Conservation (phyloP, 2,888 invertebrate genomes). For the Ashinkailepas kermadecensis region DNA sequence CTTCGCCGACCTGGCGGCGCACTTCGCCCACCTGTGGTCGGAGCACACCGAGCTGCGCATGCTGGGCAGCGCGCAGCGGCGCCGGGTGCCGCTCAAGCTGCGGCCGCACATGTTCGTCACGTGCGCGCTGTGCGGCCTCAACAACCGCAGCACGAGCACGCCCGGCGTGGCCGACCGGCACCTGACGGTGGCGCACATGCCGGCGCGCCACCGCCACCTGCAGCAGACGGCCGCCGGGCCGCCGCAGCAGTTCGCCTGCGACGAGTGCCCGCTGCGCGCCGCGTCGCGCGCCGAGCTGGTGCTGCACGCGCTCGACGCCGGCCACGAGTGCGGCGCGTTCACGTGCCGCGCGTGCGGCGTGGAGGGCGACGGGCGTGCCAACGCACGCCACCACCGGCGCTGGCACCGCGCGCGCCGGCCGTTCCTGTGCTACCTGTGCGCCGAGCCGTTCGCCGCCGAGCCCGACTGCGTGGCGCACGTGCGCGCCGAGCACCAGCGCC, state of each 20-base stretch:
- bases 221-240: background rate
- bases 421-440: slow-evolving; percentile 14
- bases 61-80: slow-evolving; percentile 18
- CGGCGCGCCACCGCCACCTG: background rate
- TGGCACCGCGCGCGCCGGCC: background rate
- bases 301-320: background rate
- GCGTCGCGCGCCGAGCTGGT: background rate
- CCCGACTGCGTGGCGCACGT: slow-evolving; percentile 1
- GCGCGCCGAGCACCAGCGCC: background rate
- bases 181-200: slow-evolving; percentile 6
- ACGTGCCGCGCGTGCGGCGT: background rate
- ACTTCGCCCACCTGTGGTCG: background rate
- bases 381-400: background rate
- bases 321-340: background rate
- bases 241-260: background rate
- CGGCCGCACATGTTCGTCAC: slow-evolving; percentile 10
- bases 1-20: background rate
- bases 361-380: background rate
- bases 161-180: background rate
- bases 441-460: background rate
- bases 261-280: background rate
- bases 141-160: slow-evolving; percentile 11
- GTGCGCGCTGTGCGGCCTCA: slow-evolving; percentile 18
- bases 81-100: slow-evolving; percentile 12
- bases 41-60: slow-evolving; percentile 5